phyloP scores from a whole-genome alignment of 2,888 invertebrate genomes.

The Platycheirus albimanus region DNA sequence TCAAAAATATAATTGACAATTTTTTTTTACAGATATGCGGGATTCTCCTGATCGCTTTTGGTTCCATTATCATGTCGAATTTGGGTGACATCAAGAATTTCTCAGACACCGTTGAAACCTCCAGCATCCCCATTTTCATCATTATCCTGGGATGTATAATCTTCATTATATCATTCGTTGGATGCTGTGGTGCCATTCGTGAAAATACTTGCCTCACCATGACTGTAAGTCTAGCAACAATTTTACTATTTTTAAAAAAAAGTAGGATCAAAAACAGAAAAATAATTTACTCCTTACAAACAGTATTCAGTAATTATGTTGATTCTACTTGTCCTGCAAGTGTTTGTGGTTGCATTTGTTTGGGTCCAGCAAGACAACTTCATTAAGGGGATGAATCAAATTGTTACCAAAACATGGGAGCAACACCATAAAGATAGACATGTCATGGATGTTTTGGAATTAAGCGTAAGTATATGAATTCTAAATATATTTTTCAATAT shows the following conservation, averaged over 20 bases:
- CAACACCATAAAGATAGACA: constrained; percentile 76
- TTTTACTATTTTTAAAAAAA: neutral
- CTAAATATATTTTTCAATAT: neutral
- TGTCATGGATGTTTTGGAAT: constrained; percentile 78
- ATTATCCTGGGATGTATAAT: constrained; percentile 88
- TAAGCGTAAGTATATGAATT: constrained; percentile 76
- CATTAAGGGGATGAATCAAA: constrained; percentile 83
- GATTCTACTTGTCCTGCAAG: constrained; percentile 88
- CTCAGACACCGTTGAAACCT: constrained; percentile 82
- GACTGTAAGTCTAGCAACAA: constrained; percentile 85
- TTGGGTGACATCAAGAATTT: constrained; percentile 84
- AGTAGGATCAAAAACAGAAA: too few relatives aligned
- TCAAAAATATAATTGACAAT: too few relatives aligned
- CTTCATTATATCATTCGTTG: constrained; percentile 93
- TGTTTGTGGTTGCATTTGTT: constrained; percentile 87
- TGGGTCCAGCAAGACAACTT: constrained; percentile 86
- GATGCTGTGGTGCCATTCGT: constrained; percentile 94
- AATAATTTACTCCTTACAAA: constrained; percentile 76
- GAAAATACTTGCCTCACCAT: constrained; percentile 93
- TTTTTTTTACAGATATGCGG: constrained; percentile 86
- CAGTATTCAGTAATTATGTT: constrained; percentile 90
- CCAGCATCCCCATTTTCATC: constrained; percentile 86
- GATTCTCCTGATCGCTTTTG: constrained; percentile 87
- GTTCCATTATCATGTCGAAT: constrained; percentile 86
- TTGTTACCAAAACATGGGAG: constrained; percentile 83